phyloP scores from a whole-genome alignment of 2,888 invertebrate genomes.

The Mythimna pallens region DNA sequence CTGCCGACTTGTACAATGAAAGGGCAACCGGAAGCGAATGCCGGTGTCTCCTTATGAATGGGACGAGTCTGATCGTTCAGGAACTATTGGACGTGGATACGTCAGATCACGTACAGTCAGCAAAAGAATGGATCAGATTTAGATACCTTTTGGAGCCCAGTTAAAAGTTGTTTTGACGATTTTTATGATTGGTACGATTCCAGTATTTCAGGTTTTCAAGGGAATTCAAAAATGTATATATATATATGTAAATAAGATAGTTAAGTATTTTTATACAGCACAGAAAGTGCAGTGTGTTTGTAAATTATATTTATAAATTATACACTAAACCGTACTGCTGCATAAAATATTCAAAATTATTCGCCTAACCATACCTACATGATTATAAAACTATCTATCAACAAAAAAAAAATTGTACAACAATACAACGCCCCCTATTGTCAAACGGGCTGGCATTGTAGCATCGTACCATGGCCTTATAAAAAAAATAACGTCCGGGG shows the following conservation, averaged over 20 bases:
- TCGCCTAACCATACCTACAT: conserved; percentile 71
- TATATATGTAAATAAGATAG: background rate
- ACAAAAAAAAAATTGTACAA: conserved; percentile 85
- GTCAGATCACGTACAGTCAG: conserved; percentile 71
- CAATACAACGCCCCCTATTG: conserved; percentile 90
- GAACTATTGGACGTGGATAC: conserved; percentile 83
- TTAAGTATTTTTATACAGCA: too few relatives aligned
- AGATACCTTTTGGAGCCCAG: conserved; percentile 45
- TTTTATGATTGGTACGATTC: background rate
- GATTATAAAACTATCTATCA: conserved; percentile 72
- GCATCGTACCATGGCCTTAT: conserved; percentile 69
- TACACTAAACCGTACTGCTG: background rate
- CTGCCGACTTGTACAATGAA: conserved; percentile 85
- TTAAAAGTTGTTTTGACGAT: conserved; percentile 7
- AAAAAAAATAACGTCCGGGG: conserved; percentile 81
- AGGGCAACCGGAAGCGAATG: conserved; percentile 87
- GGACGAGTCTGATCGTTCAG: conserved; percentile 76
- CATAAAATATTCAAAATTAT: conserved; percentile 32
- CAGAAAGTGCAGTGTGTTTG: background rate
- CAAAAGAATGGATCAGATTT: conserved; percentile 63
- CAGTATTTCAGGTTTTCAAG: background rate
- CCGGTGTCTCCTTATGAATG: conserved; percentile 86
- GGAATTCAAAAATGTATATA: too few relatives aligned
- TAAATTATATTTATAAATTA: background rate
- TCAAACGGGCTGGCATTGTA: conserved; percentile 79